Evolutionary conservation across 2,888 invertebrate genomes (phyloP).

Genomic region (Eurytoma adleriae): DNA sequence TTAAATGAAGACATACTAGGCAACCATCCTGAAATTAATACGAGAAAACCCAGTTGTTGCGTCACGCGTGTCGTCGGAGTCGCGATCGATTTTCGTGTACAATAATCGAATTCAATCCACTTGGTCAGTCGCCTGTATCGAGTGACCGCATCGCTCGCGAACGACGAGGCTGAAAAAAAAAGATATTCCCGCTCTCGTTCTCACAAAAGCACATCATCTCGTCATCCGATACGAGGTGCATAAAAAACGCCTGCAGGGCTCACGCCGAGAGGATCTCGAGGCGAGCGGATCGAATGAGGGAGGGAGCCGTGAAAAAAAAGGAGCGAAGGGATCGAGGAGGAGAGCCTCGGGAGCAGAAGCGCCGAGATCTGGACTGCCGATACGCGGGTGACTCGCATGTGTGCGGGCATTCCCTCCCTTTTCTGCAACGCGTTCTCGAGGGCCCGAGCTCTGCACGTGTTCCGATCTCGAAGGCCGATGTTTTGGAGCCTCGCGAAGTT

Average conservation of each 20-base stretch:
- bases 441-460: slow-evolving; percentile 28
- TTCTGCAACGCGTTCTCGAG: slow-evolving; percentile 10
- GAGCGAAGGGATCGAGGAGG: background rate
- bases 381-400: background rate
- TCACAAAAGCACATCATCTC: slow-evolving; percentile 35
- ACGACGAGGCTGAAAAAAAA: slow-evolving; percentile 2
- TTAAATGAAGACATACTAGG: too few relatives aligned
- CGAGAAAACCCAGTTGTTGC: too few relatives aligned
- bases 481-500: slow-evolving; percentile 44
- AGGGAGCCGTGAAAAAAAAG: slow-evolving; percentile 1
- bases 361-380: slow-evolving; percentile 31
- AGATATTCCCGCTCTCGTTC: slow-evolving; percentile 38
- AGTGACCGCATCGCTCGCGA: slow-evolving; percentile 12
- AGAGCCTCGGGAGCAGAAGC: background rate
- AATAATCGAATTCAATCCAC: slow-evolving; percentile 24
- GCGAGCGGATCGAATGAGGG: slow-evolving; percentile 31
- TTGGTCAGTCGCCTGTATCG: slow-evolving; percentile 12
- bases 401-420: background rate
- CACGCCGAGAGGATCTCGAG: background rate
- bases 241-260: slow-evolving; percentile 1
- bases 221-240: slow-evolving; percentile 40
- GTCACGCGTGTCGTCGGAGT: too few relatives aligned
- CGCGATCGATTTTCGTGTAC: background rate
- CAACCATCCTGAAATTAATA: too few relatives aligned
- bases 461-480: slow-evolving; percentile 39